These are phyloP conservation scores for Myathropa florea DNA, from an alignment of 2,888 invertebrate genomes.

Conservation along the genomic window DNA sequence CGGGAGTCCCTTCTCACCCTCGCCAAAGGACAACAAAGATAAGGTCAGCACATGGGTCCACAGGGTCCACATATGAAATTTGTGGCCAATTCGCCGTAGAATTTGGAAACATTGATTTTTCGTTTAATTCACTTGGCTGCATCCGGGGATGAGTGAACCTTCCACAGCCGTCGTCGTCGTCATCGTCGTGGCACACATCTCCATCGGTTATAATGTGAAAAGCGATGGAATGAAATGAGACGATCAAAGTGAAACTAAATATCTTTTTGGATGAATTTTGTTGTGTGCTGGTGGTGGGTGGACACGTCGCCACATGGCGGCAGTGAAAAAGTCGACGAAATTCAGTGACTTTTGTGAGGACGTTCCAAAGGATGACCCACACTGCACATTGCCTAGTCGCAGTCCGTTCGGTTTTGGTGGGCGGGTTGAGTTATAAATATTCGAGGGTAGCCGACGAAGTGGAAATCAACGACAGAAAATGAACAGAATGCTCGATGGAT, in stretches of 20 bases:
- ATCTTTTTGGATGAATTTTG: background rate
- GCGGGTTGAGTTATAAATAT: constrained; percentile 7
- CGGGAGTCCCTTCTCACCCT: no score
- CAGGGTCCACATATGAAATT: constrained; percentile 30
- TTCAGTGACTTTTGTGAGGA: constrained; percentile 35
- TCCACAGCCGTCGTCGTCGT: background rate
- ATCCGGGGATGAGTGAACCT: background rate
- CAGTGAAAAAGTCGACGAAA: constrained; percentile 5
- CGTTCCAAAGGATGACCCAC: background rate
- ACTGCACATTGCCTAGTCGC: background rate
- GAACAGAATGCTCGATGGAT: background rate
- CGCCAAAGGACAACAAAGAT: constrained; percentile 12
- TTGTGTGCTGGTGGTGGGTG: background rate
- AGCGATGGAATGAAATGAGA: background rate
- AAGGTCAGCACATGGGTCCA: constrained; percentile 17
- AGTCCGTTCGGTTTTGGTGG: background rate
- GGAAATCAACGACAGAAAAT: constrained; percentile 22
- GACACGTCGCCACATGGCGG: constrained; percentile 21
- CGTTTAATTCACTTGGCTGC: constrained; percentile 53
- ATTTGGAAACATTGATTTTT: constrained; percentile 53
- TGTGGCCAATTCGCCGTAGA: constrained; percentile 14
- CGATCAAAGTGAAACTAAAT: constrained; percentile 41
- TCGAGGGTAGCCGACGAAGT: background rate
- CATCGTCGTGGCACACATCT: no score
- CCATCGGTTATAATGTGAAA: no score